phyloP scores from a whole-genome alignment of 2,797 vertebrate species.

The Chelonia mydas region DNA sequence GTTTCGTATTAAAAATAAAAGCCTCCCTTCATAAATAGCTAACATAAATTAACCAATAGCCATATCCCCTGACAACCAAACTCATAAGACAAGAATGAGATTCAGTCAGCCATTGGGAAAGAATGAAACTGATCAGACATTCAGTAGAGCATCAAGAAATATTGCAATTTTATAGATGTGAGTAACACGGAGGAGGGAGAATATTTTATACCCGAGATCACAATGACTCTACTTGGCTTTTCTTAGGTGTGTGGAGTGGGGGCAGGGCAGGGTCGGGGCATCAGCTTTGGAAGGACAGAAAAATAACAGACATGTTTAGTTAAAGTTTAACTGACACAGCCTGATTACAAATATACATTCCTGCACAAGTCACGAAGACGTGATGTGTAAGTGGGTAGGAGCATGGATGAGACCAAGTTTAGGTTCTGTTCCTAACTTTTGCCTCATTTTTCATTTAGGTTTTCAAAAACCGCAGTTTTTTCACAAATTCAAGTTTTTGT shows the following conservation, averaged over 20 bases:
- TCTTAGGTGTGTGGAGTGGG: background rate
- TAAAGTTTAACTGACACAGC: background rate
- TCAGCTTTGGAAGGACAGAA: background rate
- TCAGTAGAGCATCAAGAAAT: background rate
- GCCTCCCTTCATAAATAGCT: background rate
- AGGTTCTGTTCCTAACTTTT: background rate
- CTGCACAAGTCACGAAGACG: background rate
- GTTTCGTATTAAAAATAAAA: background rate
- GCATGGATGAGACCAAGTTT: background rate
- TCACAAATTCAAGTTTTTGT: background rate
- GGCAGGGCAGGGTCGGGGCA: background rate
- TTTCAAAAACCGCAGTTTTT: background rate
- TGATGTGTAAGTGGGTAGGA: background rate
- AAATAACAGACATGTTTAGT: background rate
- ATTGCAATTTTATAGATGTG: background rate
- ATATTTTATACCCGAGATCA: background rate
- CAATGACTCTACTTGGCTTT: background rate
- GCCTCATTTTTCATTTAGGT: background rate
- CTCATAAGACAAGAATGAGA: rapidly evolving
- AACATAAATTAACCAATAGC: background rate
- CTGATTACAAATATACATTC: background rate
- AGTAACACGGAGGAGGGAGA: background rate
- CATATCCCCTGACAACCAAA: background rate
- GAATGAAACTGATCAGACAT: rapidly evolving
- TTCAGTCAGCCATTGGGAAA: rapidly evolving